Base-by-base conservation (phyloP, 2,888 invertebrate genomes). In the Galerucella pusilla region DNA sequence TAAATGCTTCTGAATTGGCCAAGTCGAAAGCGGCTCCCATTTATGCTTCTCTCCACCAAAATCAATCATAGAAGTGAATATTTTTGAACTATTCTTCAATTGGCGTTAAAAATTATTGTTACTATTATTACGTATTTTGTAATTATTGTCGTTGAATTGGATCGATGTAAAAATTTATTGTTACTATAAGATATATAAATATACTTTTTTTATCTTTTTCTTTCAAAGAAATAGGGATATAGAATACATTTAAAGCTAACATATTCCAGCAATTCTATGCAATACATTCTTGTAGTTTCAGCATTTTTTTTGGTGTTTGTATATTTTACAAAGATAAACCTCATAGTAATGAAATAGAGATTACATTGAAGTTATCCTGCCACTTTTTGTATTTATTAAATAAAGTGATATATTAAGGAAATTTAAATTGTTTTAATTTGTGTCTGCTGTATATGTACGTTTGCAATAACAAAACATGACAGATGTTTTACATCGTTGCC, bases 1-100 rank as follows among this genome's bases (percentile, higher is more conserved):
- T 94, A 84, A 93, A 93, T 83, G 94, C 95, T 70, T 94, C 94
- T 42, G 94, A 95, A 87, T 90, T 94, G 79, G 94, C 96, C 66
- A 95, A 93, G 84, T 90, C 90, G 70, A 91, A 91, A 80, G 88
- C 88, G 16, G 87, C 83, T 5, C 88, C 88, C 1, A 87, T 88
- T 71, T 88, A 88, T 80, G 88, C 87, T n/a, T 84, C 85, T 49
- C 80, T 88, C 54, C 87, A 88, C 81, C 86, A 86, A 10, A 86
- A 88, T 78, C 85, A 87, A 78, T 86, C 86, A 35, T 87, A 86
- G 57, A 57, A 66, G 65, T 76, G 65, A 49, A 57, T 54, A 20
- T 46, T 35, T 71, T 14, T n/a, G 10, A 71, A 65, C 35, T 35
- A 35, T 5, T 42, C 7, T 42, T 42, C 45, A 9, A 35, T 54